Evolutionary conservation across 1,140 invertebrate species (phyloP), one percentile per base, ranked within the genome.

Genomic region (Portunus trituberculatus): DNA sequence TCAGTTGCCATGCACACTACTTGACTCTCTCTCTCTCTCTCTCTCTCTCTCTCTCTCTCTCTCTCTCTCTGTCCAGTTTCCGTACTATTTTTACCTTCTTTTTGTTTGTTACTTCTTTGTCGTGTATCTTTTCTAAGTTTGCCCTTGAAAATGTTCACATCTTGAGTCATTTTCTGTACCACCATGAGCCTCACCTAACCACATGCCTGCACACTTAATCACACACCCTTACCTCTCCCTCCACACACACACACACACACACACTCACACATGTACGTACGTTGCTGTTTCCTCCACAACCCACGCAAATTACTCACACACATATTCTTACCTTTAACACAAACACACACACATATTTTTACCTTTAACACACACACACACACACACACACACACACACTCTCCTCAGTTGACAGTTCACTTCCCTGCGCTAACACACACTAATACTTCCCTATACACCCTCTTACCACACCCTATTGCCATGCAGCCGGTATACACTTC

Each of bases 31-130:
- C 67, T n/a, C n/a, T n/a, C 67, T n/a, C 67, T n/a, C 67, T 2
- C 67, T 76, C 67, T 76, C 67, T 76, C 67, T 76, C 67, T 76
- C 67, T n/a, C 67, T 76, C 67, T 76, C 67, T 76, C 67, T 76
- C 67, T 76, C 67, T 76, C 67, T n/a, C 67, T n/a, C n/a, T n/a
- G 0, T 10, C 12, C 12, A 12, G 0, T 59, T n/a, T 8, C n/a
- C 67, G n/a, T n/a, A n/a, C 67, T n/a, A 3, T n/a, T 20, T n/a
- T 76, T 20, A n/a, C 8, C 8, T 25, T 76, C 7, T 12, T n/a
- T n/a, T 7, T 76, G 4, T 76, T n/a, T n/a, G 10, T 76, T 20
- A 14, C 52, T 59, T 20, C 12, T 59, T 59, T 59, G 10, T 59
- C 12, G 52, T 59, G 52, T 59, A 0, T 59, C 0, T 59, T 14